Percentiles rank a stretch among this genome's conserved stretches.
Conservation (phyloP, 2,113 vertebrate species). For the Cervus canadensis region DNA sequence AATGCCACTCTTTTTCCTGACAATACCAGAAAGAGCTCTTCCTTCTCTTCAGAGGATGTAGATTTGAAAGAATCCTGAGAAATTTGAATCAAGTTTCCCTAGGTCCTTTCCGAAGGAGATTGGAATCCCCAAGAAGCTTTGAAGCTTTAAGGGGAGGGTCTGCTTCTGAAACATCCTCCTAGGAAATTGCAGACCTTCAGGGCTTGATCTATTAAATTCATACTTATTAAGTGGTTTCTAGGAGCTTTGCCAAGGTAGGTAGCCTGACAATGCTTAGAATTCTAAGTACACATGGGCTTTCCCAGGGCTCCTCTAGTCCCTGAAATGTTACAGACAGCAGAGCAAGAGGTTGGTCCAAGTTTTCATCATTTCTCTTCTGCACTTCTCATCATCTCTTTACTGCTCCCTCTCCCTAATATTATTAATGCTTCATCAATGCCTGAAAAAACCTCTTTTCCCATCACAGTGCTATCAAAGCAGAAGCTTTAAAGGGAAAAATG, state of each 20-base stretch:
- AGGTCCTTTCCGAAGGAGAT: neutral
- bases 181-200: neutral
- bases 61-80: neutral
- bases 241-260: neutral
- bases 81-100: neutral
- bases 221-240: neutral
- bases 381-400: neutral
- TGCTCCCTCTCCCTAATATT: no score
- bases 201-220: neutral
- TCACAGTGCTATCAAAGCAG: neutral
- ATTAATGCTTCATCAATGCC: neutral
- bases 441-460: neutral
- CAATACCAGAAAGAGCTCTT: neutral
- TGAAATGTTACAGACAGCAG: neutral
- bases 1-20: neutral
- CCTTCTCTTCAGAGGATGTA: neutral
- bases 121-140: neutral
- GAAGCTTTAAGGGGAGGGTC: neutral
- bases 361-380: neutral
- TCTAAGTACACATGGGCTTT: neutral
- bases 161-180: neutral
- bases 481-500: neutral
- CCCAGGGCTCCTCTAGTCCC: neutral
- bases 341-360: neutral
- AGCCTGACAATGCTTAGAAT: neutral